Evolutionary conservation across 1,140 invertebrate species (phyloP).

Genomic region (Triops cancriformis): DNA sequence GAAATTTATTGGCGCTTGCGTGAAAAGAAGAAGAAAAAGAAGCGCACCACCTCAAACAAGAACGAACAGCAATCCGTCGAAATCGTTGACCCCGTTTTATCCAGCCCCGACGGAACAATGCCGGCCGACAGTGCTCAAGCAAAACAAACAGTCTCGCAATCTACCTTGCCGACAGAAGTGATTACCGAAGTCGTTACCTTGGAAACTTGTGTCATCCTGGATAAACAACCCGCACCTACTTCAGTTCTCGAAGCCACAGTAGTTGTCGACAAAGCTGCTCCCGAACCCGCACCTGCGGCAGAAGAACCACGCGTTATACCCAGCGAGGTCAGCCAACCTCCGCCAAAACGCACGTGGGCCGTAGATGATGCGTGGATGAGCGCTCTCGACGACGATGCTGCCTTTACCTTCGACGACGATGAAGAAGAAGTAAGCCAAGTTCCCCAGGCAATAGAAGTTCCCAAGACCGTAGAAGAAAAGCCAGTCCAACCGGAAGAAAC

Average conservation of each 20-base stretch:
- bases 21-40: conserved; percentile 30
- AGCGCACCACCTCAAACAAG: not conserved
- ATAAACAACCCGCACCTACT: not conserved
- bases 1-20: conserved; percentile 27
- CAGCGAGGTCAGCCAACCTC: conserved; percentile 11
- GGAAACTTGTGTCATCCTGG: not conserved
- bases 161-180: not conserved
- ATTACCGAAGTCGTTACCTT: not conserved
- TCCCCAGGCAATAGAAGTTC: not conserved
- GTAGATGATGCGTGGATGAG: conserved; percentile 15
- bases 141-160: not conserved
- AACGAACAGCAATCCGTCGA: not conserved
- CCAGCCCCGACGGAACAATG: conserved; percentile 3
- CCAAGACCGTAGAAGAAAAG: not conserved
- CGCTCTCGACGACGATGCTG: not conserved
- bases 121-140: not conserved
- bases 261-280: not conserved
- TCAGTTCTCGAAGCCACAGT: not conserved
- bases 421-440: conserved; percentile 18
- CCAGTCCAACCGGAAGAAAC: not conserved
- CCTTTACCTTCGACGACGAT: conserved; percentile 2
- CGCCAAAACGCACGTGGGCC: not conserved
- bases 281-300: not conserved
- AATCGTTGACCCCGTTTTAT: not conserved
- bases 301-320: not conserved